A percentile compares a stretch with the other conserved stretches of the same genome.
These are phyloP conservation scores for Scaptomyza montana DNA, from an alignment of 1,140 invertebrate genomes.

Conservation along the genomic window DNA sequence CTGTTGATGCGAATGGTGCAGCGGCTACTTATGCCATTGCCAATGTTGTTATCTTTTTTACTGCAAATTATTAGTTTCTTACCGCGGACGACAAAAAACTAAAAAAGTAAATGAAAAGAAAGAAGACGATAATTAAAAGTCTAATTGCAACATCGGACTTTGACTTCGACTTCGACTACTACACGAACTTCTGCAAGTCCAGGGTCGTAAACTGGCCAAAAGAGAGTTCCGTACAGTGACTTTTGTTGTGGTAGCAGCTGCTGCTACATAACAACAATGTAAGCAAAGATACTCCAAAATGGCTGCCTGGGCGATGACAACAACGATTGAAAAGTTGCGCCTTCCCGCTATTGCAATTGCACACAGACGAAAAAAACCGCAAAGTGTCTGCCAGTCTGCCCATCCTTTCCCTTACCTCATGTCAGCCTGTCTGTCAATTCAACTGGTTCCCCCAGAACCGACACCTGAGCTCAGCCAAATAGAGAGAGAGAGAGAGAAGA, in stretches of 20 bases:
- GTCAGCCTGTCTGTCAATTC: constrained; percentile 25
- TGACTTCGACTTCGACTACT: not conserved
- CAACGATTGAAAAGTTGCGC: not conserved
- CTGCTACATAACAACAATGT: constrained; percentile 10
- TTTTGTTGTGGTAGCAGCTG: constrained; percentile 5
- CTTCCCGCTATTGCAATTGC: constrained; percentile 19
- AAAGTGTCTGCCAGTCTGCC: constrained; percentile 37
- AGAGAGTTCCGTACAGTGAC: constrained; percentile 27
- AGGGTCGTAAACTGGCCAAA: constrained; percentile 42
- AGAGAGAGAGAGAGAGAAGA: constrained; percentile 9
- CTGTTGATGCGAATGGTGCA: constrained; percentile 22
- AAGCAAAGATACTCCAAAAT: constrained; percentile 25
- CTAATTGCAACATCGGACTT: constrained; percentile 46
- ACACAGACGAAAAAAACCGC: constrained; percentile 38
- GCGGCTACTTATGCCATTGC: constrained; percentile 45
- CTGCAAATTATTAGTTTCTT: constrained; percentile 81
- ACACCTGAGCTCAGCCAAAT: constrained; percentile 57
- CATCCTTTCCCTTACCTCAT: not conserved
- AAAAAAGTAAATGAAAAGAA: constrained; percentile 1
- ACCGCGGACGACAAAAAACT: constrained; percentile 67
- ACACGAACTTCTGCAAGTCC: constrained; percentile 9
- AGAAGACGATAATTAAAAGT: constrained; percentile 76
- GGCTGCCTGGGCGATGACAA: constrained; percentile 20
- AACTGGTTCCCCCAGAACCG: constrained; percentile 20
- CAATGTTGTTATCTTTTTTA: constrained; percentile 80